These are phyloP conservation scores for Neogobius melanostomus DNA, from an alignment of 2,113 vertebrate genomes.

Conservation along the genomic window DNA sequence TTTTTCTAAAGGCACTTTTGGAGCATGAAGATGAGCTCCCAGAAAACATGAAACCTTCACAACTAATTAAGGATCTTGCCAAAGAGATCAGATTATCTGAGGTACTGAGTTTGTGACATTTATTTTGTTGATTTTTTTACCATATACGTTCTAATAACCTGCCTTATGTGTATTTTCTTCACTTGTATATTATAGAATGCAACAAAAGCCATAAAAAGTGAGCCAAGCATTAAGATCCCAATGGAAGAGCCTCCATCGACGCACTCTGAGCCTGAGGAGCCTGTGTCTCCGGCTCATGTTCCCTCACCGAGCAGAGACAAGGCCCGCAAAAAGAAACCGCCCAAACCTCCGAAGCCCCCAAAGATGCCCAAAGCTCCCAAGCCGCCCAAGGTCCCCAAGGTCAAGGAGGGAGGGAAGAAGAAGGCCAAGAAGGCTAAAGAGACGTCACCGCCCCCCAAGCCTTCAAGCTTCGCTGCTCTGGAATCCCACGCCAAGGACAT, in stretches of 20 bases:
- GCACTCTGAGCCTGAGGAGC: constrained; percentile 80
- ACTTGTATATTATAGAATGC: constrained; percentile 78
- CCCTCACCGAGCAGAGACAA: constrained; percentile 75
- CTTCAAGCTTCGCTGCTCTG: constrained; percentile 88
- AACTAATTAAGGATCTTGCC: constrained; percentile 98
- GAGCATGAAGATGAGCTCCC: constrained; percentile 98
- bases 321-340: constrained; percentile 79
- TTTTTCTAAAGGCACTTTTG: constrained; percentile 84
- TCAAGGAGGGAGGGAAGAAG: constrained; percentile 92
- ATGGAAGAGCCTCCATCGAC: constrained; percentile 83
- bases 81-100: constrained; percentile 97
- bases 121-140: background rate
- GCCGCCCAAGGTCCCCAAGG: constrained; percentile 82
- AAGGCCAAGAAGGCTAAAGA: constrained; percentile 90
- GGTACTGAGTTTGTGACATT: constrained; percentile 71
- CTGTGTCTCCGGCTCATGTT: constrained; percentile 77
- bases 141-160: background rate
- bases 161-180: background rate
- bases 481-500: constrained; percentile 96
- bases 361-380: constrained; percentile 86
- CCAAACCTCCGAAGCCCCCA: constrained; percentile 82
- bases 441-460: constrained; percentile 77
- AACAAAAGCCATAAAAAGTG: constrained; percentile 88
- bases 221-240: constrained; percentile 77
- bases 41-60: constrained; percentile 96